These are phyloP conservation scores for Euglossa dilemma DNA, from an alignment of 1,140 invertebrate species.

Conservation along the genomic window DNA sequence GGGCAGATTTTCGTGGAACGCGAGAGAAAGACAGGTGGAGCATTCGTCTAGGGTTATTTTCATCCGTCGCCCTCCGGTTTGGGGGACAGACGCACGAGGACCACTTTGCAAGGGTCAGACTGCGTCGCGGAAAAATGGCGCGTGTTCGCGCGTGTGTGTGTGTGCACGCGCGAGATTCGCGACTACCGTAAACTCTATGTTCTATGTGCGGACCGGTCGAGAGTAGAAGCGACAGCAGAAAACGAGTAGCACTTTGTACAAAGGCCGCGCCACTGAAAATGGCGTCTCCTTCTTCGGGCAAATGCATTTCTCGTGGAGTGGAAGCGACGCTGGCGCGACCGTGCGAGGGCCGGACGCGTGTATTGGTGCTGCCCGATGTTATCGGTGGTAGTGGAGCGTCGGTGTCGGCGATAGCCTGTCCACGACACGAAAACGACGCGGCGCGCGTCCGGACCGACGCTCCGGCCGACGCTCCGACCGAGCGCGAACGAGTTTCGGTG, in stretches of 20 bases:
- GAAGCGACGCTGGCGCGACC: conserved; percentile 32
- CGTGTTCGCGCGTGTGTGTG: neutral
- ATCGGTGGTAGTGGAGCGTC: neutral
- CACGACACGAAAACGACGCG: neutral
- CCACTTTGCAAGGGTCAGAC: neutral
- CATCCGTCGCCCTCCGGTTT: no score
- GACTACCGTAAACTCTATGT: conserved; percentile 30
- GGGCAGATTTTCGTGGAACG: neutral
- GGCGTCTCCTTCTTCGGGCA: conserved; percentile 62
- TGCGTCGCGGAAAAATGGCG: neutral
- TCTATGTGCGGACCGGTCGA: neutral
- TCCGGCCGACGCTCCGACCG: neutral
- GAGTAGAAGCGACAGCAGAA: conserved; percentile 55
- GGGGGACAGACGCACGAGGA: no score
- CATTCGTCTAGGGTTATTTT: no score
- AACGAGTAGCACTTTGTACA: conserved; percentile 68
- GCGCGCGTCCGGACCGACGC: no score
- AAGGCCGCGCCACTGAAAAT: conserved; percentile 61
- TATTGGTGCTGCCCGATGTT: neutral
- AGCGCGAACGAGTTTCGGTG: conserved; percentile 47
- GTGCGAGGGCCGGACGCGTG: neutral
- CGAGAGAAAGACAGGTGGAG: rapidly evolving
- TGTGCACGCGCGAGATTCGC: neutral
- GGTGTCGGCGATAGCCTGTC: neutral
- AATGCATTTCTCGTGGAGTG: conserved; percentile 63